phyloP scores from a whole-genome alignment of 2,888 invertebrate species.

The Sylvicola fuscatus region DNA sequence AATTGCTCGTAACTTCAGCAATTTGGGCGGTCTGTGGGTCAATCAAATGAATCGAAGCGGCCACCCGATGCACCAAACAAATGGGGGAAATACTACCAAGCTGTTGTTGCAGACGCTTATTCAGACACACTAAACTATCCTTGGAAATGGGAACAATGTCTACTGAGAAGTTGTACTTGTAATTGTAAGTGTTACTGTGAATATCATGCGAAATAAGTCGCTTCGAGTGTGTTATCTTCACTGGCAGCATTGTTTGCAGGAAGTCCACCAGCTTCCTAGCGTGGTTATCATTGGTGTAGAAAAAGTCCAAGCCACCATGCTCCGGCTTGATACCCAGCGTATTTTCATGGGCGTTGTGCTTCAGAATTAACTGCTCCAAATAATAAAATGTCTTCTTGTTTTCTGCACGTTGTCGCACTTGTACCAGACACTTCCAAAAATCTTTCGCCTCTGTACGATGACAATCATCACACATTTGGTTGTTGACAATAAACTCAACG shows the following conservation, averaged over 20 bases:
- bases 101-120: slow-evolving; percentile 66
- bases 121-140: slow-evolving; percentile 78
- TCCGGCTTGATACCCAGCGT: slow-evolving; percentile 75
- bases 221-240: slow-evolving; percentile 74
- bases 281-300: slow-evolving; percentile 68
- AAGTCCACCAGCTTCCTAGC: slow-evolving; percentile 95
- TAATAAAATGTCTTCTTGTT: slow-evolving; percentile 97
- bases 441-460: slow-evolving; percentile 94
- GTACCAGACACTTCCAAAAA: slow-evolving; percentile 85
- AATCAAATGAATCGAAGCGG: slow-evolving; percentile 78
- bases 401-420: slow-evolving; percentile 69
- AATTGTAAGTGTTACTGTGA: slow-evolving; percentile 90
- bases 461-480: slow-evolving; percentile 96
- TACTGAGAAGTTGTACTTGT: slow-evolving; percentile 84
- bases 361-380: slow-evolving; percentile 89
- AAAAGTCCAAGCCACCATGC: slow-evolving; percentile 87
- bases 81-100: slow-evolving; percentile 75
- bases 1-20: slow-evolving; percentile 58
- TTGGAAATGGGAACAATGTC: slow-evolving; percentile 95
- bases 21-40: slow-evolving; percentile 77
- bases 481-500: slow-evolving; percentile 77
- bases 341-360: slow-evolving; percentile 81
- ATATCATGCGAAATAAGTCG: slow-evolving; percentile 94
- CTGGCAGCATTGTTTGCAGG: slow-evolving; percentile 67
- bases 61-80: slow-evolving; percentile 73